These are phyloP conservation scores for Phoenicopterus ruber DNA, from an alignment of 2,113 vertebrate genomes.

Conservation along the genomic window DNA sequence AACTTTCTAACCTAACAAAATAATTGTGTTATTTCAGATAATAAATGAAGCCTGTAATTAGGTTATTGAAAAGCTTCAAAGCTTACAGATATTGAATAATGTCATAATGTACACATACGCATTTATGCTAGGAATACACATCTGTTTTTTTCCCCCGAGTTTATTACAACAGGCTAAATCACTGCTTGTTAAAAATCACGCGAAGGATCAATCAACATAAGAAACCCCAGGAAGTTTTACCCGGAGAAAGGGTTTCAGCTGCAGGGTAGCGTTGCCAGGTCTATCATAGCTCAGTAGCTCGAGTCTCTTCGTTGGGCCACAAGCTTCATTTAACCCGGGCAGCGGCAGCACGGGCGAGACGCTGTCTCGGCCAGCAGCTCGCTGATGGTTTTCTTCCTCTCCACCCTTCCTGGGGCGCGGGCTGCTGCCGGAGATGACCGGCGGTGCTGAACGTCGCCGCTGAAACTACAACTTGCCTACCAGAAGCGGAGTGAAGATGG, in stretches of 20 bases:
- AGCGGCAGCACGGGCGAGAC: neutral
- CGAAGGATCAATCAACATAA: neutral
- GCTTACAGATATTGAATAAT: neutral
- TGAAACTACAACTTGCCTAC: neutral
- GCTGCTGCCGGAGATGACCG: neutral
- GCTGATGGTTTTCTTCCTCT: neutral
- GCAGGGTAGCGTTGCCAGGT: neutral
- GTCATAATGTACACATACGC: neutral
- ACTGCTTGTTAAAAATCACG: neutral
- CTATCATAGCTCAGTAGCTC: neutral
- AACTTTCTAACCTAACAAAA: neutral
- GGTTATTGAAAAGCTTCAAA: neutral
- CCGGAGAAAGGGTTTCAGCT: neutral
- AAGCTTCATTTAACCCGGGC: neutral
- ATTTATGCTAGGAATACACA: neutral
- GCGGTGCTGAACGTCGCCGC: neutral
- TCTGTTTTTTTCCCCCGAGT: neutral
- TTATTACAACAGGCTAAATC: neutral
- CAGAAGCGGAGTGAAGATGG: neutral
- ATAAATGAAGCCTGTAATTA: neutral
- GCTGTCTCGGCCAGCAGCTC: fast-evolving
- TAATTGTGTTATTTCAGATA: neutral
- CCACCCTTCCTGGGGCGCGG: neutral
- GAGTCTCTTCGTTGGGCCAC: neutral
- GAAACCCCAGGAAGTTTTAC: neutral